Evolutionary conservation across 2,888 invertebrate species (phyloP).

Genomic region (Ochlodes sylvanus): DNA sequence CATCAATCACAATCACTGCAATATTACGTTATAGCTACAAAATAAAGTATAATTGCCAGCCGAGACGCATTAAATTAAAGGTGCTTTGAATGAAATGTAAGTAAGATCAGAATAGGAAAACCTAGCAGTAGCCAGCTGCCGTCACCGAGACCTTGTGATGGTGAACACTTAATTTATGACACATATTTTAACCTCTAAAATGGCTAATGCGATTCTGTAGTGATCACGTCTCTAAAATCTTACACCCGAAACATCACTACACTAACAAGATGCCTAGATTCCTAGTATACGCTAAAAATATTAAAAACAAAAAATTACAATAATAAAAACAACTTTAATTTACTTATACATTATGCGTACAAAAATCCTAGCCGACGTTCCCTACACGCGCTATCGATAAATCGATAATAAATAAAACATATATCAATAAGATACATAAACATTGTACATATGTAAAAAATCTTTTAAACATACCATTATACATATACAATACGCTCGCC

Average conservation of each 20-base stretch:
- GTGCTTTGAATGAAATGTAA: conserved; percentile 10
- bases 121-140: conserved; percentile 26
- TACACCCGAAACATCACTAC: conserved; percentile 65
- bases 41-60: conserved; percentile 14
- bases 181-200: conserved; percentile 68
- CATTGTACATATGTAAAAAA: conserved; percentile 78
- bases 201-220: conserved; percentile 63
- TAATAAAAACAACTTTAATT: conserved; percentile 83
- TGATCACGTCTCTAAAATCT: conserved; percentile 53
- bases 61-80: conserved; percentile 1
- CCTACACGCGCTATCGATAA: conserved; percentile 68
- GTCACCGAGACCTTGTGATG: conserved; percentile 53
- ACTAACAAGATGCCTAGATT: conserved; percentile 63
- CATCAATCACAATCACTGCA: neutral
- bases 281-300: conserved; percentile 65
- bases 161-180: conserved; percentile 53
- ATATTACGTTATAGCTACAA: neutral
- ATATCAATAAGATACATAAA: conserved; percentile 79
- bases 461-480: conserved; percentile 63
- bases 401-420: conserved; percentile 73
- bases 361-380: conserved; percentile 74
- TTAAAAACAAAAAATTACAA: conserved; percentile 63
- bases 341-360: conserved; percentile 83
- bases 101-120: conserved; percentile 38
- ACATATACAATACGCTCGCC: conserved; percentile 69